Evolutionary conservation across 2,113 vertebrate genomes (phyloP).

Genomic region (Felis chaus): DNA sequence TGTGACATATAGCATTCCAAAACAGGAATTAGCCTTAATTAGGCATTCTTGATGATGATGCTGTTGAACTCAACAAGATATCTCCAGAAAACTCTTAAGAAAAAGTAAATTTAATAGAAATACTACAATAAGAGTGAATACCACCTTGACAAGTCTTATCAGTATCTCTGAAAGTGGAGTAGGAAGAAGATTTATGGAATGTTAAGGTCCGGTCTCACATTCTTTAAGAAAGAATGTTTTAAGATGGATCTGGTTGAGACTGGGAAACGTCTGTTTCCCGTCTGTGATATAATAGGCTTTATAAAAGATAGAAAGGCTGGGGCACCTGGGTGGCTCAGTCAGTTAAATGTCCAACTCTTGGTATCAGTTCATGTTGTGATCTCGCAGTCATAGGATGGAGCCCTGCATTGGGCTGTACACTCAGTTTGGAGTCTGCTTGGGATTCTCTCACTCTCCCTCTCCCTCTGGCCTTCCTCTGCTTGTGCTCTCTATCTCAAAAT

Average conservation of each 20-base stretch:
- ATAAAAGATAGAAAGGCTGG: background rate
- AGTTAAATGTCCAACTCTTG: too few species aligned
- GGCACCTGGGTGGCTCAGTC: too few species aligned
- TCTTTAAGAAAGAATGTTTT: background rate
- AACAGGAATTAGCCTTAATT: background rate
- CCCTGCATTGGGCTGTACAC: too few species aligned
- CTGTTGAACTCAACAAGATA: background rate
- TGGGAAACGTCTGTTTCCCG: background rate
- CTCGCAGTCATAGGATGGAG: too few species aligned
- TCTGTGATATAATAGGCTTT: background rate
- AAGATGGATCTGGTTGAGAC: background rate
- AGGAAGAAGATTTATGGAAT: background rate
- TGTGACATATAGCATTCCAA: background rate
- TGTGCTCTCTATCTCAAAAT: too few species aligned
- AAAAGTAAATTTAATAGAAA: background rate
- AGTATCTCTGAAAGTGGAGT: background rate
- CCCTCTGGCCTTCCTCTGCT: too few species aligned
- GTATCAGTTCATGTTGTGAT: too few species aligned
- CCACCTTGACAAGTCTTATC: background rate
- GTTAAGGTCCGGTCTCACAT: background rate
- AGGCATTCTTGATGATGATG: background rate
- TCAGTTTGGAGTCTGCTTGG: too few species aligned
- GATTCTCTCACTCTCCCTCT: too few species aligned
- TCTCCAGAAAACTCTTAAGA: background rate
- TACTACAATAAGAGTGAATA: background rate